phyloP scores from a whole-genome alignment of 2,797 vertebrate species.

The Intellagama lesueurii region DNA sequence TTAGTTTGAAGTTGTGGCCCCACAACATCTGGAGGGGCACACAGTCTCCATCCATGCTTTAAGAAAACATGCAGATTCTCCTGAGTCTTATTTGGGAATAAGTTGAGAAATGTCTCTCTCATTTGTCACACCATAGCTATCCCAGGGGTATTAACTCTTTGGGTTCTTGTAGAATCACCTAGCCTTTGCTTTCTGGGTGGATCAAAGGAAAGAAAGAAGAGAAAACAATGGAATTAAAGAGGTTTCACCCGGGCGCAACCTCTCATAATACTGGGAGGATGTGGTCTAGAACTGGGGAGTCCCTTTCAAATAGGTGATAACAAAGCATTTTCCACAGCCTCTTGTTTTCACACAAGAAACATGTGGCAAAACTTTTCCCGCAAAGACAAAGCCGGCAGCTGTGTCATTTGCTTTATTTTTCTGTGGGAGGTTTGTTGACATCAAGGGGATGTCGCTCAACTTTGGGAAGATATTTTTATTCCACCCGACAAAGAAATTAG shows the following conservation, averaged over 20 bases:
- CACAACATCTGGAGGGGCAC: neutral
- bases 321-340: neutral
- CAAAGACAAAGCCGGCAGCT: conserved; percentile 29
- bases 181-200: neutral
- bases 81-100: neutral
- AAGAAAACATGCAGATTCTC: neutral
- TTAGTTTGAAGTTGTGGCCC: no score
- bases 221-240: neutral
- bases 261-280: neutral
- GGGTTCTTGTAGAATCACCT: neutral
- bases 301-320: neutral
- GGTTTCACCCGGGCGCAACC: no score
- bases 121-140: neutral
- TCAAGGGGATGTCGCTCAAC: neutral
- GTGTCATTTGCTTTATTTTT: neutral
- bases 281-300: neutral
- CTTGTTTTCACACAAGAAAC: neutral
- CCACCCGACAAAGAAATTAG: conserved; percentile 6
- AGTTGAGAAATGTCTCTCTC: no score
- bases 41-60: neutral
- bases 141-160: no score
- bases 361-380: neutral
- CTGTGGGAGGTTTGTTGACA: conserved; percentile 37
- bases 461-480: conserved; percentile 26
- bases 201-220: neutral